phyloP scores from a whole-genome alignment of 2,113 vertebrate species.

The Vulpes lagopus region DNA sequence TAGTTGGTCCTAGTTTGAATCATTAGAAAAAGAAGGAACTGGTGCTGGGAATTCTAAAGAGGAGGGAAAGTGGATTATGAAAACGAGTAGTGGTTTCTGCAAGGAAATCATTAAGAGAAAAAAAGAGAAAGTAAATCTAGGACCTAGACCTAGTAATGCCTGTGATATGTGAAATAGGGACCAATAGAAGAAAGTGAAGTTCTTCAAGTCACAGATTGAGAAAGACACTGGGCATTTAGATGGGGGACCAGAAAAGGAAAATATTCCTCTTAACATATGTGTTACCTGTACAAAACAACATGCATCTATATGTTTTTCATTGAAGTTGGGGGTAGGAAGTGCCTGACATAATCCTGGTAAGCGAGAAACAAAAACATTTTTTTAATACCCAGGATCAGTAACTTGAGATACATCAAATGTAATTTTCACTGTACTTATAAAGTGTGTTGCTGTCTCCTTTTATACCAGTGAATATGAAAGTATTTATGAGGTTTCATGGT shows the following conservation, averaged over 20 bases:
- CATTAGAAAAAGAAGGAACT: constrained; percentile 30
- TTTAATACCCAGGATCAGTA: neutral
- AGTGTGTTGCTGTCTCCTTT: neutral
- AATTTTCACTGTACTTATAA: neutral
- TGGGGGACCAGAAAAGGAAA: neutral
- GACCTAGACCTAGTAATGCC: neutral
- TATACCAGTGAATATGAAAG: neutral
- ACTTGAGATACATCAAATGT: neutral
- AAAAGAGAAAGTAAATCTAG: neutral
- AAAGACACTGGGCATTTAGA: neutral
- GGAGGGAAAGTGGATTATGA: neutral
- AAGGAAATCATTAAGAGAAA: neutral
- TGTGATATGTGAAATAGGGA: neutral
- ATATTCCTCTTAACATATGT: neutral
- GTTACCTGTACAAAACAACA: neutral
- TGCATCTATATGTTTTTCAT: neutral
- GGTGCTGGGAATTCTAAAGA: neutral
- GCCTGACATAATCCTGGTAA: neutral
- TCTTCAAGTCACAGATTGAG: neutral
- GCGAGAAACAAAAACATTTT: neutral
- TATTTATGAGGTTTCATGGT: neutral
- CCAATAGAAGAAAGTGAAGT: neutral
- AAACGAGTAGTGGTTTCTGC: neutral
- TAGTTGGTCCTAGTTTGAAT: neutral
- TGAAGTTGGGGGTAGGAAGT: neutral